Evolutionary conservation across 2,113 vertebrate species (phyloP).

Genomic region (Monopterus albus): DNA sequence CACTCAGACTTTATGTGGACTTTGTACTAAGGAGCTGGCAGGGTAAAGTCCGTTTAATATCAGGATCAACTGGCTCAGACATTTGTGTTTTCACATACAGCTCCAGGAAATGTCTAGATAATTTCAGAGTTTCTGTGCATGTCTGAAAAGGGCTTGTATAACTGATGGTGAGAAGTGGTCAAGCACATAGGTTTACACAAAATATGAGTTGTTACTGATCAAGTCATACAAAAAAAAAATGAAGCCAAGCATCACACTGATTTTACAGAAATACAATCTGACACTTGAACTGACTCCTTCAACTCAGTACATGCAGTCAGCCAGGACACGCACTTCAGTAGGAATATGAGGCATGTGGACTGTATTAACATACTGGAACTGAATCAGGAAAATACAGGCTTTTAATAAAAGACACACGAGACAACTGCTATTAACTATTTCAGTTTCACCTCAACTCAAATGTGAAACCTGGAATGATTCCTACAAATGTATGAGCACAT

Average conservation of each 20-base stretch:
- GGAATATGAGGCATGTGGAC: constrained; percentile 59
- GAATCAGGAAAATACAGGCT: constrained; percentile 59
- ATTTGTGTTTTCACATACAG: too few relatives aligned
- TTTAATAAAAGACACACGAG: constrained; percentile 62
- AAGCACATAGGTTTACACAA: constrained; percentile 41
- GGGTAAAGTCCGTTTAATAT: too few relatives aligned
- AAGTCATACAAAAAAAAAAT: not conserved
- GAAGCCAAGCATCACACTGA: not conserved
- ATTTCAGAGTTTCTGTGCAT: too few relatives aligned
- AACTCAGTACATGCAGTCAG: not conserved
- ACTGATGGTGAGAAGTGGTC: constrained; percentile 30
- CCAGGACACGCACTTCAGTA: constrained; percentile 19
- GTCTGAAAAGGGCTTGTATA: too few relatives aligned
- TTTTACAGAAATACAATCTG: not conserved
- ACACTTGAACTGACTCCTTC: not conserved
- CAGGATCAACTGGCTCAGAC: too few relatives aligned
- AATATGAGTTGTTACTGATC: not conserved
- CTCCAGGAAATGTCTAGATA: too few relatives aligned
- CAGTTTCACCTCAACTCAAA: constrained; percentile 9
- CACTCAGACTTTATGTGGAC: too few relatives aligned
- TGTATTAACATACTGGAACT: constrained; percentile 60
- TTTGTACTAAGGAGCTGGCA: too few relatives aligned
- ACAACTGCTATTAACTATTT: constrained; percentile 41
- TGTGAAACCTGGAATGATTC: constrained; percentile 4
- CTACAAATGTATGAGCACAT: not conserved